These are phyloP conservation scores for Drosophila aff. DNA, from an alignment of 1,140 invertebrate species.

Conservation along the genomic window DNA sequence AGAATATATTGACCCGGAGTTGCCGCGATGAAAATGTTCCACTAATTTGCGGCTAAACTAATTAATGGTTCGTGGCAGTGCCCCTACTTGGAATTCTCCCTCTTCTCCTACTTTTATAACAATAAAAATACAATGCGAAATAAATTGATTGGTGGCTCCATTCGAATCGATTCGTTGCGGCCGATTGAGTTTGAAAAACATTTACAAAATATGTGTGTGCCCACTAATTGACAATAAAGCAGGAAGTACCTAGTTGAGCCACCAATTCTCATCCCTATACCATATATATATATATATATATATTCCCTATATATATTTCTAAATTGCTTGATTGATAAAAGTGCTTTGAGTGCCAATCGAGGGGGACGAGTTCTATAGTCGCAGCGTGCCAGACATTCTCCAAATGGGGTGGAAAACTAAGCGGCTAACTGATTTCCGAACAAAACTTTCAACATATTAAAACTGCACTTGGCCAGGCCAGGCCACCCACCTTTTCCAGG, in stretches of 20 bases:
- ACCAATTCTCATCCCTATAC: background rate
- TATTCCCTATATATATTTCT: slow-evolving; percentile 6
- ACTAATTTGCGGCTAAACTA: slow-evolving; percentile 79
- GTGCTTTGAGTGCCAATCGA: slow-evolving; percentile 34
- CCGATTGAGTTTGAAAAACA: slow-evolving; percentile 56
- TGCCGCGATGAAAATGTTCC: slow-evolving; percentile 49
- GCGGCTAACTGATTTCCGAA: slow-evolving; percentile 80
- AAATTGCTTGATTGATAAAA: slow-evolving; percentile 81
- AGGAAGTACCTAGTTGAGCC: slow-evolving; percentile 69
- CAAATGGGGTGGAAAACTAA: slow-evolving; percentile 47
- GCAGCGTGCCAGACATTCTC: slow-evolving; percentile 40
- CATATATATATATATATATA: background rate
- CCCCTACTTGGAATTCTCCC: slow-evolving; percentile 7
- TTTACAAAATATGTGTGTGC: slow-evolving; percentile 65
- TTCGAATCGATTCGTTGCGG: slow-evolving; percentile 56
- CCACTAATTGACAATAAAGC: slow-evolving; percentile 81
- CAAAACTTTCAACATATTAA: slow-evolving; percentile 82
- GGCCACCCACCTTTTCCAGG: background rate
- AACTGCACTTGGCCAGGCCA: slow-evolving; percentile 74
- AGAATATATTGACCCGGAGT: slow-evolving; percentile 9
- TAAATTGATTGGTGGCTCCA: slow-evolving; percentile 67
- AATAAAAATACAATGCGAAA: slow-evolving; percentile 45
- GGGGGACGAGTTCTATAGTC: background rate
- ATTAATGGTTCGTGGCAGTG: slow-evolving; percentile 67
- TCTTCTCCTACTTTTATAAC: slow-evolving; percentile 8